These are phyloP conservation scores for Eupithecia inturbata DNA, from an alignment of 2,888 invertebrate species.

Conservation along the genomic window DNA sequence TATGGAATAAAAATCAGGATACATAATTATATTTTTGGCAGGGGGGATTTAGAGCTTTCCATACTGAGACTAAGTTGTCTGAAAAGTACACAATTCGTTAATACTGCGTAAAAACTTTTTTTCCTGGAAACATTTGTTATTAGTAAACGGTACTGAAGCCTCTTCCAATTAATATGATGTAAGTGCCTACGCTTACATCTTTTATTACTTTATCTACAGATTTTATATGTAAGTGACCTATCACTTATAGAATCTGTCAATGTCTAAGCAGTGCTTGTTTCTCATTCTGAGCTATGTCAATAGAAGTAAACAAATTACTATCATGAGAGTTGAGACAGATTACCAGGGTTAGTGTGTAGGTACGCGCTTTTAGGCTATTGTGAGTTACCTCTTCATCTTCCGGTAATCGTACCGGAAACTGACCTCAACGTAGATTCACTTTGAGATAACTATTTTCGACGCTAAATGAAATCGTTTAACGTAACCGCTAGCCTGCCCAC, in stretches of 20 bases:
- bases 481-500: slow-evolving; percentile 34
- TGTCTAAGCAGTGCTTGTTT: background rate
- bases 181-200: too few species aligned
- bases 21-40: background rate
- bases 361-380: slow-evolving; percentile 12
- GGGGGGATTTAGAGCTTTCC: background rate
- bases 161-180: too few species aligned
- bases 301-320: background rate
- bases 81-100: too few species aligned
- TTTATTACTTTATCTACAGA: too few species aligned
- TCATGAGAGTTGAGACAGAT: background rate
- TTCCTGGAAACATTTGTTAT: too few species aligned
- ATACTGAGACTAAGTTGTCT: too few species aligned
- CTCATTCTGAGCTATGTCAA: background rate
- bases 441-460: slow-evolving; percentile 55
- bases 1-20: background rate
- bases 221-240: too few species aligned
- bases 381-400: slow-evolving; percentile 27
- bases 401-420: slow-evolving; percentile 64
- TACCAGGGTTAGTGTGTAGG: background rate
- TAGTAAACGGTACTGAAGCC: too few species aligned
- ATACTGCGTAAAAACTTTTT: too few species aligned
- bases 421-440: slow-evolving; percentile 59
- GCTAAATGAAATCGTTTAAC: slow-evolving; percentile 50
- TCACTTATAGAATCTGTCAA: too few species aligned